Percentiles rank a stretch among this genome's conserved stretches.
These are phyloP conservation scores for Apostichopus parvimensis DNA, from an alignment of 35 echinoderm and acorn worm species.

Conservation along the genomic window DNA sequence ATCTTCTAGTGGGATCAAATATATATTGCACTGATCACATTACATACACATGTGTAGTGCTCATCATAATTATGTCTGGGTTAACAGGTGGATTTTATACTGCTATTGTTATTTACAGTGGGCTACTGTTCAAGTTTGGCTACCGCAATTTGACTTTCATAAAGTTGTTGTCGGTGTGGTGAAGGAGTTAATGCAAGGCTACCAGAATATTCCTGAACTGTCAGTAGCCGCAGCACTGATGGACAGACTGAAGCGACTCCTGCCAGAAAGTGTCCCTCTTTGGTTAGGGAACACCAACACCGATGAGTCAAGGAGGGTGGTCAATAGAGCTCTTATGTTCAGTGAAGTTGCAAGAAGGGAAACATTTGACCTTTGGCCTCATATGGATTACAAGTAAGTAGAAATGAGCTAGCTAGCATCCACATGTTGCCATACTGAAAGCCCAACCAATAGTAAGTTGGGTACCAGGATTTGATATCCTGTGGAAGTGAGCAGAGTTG, in stretches of 20 bases:
- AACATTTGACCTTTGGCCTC: conserved; percentile 92
- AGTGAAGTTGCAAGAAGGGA: conserved; percentile 88
- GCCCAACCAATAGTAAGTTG: too few relatives aligned
- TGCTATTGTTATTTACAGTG: conserved; percentile 59
- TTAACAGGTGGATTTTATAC: neutral
- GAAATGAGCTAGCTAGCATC: neutral
- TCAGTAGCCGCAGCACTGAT: conserved; percentile 85
- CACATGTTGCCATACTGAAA: neutral
- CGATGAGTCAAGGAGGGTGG: conserved; percentile 39
- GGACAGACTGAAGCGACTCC: conserved; percentile 82
- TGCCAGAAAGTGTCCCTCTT: conserved; percentile 61
- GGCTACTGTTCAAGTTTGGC: conserved; percentile 85
- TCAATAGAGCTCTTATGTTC: conserved; percentile 94
- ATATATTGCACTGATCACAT: too few relatives aligned
- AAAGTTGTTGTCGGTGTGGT: conserved; percentile 73
- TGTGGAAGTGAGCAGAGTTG: too few relatives aligned
- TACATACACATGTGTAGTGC: too few relatives aligned
- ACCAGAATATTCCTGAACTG: conserved; percentile 76
- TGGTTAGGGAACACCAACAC: conserved; percentile 62
- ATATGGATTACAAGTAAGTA: conserved; percentile 98
- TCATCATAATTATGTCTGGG: too few relatives aligned
- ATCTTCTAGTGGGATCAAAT: too few relatives aligned
- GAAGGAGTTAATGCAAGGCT: conserved; percentile 63
- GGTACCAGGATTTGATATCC: too few relatives aligned
- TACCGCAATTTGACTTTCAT: conserved; percentile 76